phyloP scores from a whole-genome alignment of 1,140 invertebrate species.

The Bombus fervidus region DNA sequence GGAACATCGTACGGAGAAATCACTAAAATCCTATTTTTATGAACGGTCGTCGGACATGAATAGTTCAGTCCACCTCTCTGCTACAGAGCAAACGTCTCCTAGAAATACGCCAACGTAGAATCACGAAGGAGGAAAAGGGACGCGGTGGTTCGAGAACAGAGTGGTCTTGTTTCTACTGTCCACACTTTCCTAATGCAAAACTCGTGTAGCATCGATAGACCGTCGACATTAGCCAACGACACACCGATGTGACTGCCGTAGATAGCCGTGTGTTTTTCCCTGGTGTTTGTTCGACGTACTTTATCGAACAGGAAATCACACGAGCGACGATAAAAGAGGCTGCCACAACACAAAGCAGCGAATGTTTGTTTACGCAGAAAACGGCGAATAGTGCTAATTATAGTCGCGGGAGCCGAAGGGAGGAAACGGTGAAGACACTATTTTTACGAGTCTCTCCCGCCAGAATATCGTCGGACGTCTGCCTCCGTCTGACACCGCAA shows the following conservation, averaged over 20 bases:
- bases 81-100: constrained; percentile 35
- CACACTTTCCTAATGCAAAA: constrained; percentile 66
- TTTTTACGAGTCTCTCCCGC: constrained; percentile 75
- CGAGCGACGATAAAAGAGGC: constrained; percentile 30
- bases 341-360: constrained; percentile 57
- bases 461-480: constrained; percentile 73
- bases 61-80: constrained; percentile 49
- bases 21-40: constrained; percentile 74
- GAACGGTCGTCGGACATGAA: constrained; percentile 63
- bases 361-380: constrained; percentile 74
- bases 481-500: constrained; percentile 57
- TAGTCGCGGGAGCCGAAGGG: constrained; percentile 73
- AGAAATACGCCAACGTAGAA: constrained; percentile 18
- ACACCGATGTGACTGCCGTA: background rate
- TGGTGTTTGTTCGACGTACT: constrained; percentile 33
- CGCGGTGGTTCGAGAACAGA: constrained; percentile 10
- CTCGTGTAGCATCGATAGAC: constrained; percentile 61
- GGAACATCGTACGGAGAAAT: constrained; percentile 61
- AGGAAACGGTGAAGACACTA: constrained; percentile 75
- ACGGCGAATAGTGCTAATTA: constrained; percentile 76
- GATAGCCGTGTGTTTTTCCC: constrained; percentile 23
- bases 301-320: constrained; percentile 53
- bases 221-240: constrained; percentile 19
- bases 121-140: constrained; percentile 20
- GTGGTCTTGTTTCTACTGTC: constrained; percentile 47